These are phyloP conservation scores for Montipora capricornis DNA, from an alignment of 64 coral and sea anemone genomes.

Conservation along the genomic window DNA sequence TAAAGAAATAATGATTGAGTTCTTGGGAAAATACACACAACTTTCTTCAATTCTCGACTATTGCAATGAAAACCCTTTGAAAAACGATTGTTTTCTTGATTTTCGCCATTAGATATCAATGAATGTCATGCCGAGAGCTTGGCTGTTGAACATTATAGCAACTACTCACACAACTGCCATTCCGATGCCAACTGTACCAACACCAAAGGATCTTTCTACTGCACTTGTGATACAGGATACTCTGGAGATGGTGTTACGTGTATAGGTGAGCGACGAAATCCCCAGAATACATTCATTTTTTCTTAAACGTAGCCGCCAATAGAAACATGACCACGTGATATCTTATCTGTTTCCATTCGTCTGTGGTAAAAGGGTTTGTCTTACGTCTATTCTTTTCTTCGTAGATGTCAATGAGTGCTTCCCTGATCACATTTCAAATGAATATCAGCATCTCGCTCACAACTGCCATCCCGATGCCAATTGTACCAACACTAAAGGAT, in stretches of 20 bases:
- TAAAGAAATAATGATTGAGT: not conserved
- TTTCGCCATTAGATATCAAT: conserved; percentile 57
- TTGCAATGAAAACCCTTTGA: no score
- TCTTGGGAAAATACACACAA: no score
- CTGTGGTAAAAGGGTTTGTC: not conserved
- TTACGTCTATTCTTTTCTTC: not conserved
- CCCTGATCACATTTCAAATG: conserved; percentile 41
- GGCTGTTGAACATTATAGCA: conserved; percentile 27
- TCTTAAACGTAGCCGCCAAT: not conserved
- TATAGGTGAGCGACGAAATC: not conserved
- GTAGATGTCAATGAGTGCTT: conserved; percentile 70
- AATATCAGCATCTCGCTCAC: conserved; percentile 55
- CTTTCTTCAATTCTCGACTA: no score
- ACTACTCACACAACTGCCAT: conserved; percentile 75
- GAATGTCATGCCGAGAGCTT: conserved; percentile 60
- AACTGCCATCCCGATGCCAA: conserved; percentile 76
- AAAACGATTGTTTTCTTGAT: not conserved
- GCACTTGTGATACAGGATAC: conserved; percentile 79
- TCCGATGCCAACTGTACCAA: conserved; percentile 81
- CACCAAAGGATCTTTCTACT: conserved; percentile 88
- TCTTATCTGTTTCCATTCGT: not conserved
- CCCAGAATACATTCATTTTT: not conserved
- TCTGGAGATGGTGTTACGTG: conserved; percentile 85
- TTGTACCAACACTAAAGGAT: conserved; percentile 74
- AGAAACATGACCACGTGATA: not conserved